Evolutionary conservation across 2,113 vertebrate species (phyloP).

Genomic region (Coryphaenoides rupestris): DNA sequence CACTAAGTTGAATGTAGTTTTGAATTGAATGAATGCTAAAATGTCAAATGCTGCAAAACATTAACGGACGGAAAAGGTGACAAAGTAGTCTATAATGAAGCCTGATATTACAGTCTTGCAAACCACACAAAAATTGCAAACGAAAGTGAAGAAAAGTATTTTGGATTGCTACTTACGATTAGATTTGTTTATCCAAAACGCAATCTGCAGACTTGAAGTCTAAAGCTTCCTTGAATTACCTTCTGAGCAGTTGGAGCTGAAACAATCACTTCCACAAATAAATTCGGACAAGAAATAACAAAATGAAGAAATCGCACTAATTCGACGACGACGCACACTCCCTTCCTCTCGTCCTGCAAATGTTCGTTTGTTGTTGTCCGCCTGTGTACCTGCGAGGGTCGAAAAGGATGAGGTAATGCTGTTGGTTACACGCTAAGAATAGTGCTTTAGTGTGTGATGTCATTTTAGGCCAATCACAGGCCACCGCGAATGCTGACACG

Average conservation of each 20-base stretch:
- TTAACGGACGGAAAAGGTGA: too few relatives aligned
- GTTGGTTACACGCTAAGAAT: constrained; percentile 62
- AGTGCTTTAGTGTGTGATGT: constrained; percentile 67
- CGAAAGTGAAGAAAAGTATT: neutral
- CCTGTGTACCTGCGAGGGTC: constrained; percentile 46
- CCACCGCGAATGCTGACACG: constrained; percentile 7
- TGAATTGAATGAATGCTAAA: too few relatives aligned
- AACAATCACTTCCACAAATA: too few relatives aligned
- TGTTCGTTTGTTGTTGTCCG: constrained; percentile 16
- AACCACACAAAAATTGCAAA: too few relatives aligned
- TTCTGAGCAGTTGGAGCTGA: too few relatives aligned
- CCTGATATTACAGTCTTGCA: too few relatives aligned
- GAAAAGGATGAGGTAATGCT: constrained; percentile 72
- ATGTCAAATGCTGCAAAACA: too few relatives aligned
- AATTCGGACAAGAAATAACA: neutral
- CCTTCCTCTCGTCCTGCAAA: constrained; percentile 12
- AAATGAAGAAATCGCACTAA: neutral
- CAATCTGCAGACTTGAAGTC: neutral
- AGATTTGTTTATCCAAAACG: neutral
- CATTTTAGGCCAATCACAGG: constrained; percentile 69
- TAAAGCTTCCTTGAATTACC: neutral
- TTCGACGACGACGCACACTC: neutral
- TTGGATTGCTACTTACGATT: constrained; percentile 3
- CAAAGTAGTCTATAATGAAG: too few relatives aligned
- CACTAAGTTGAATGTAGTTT: too few relatives aligned